A percentile compares a stretch with the other conserved stretches of the same genome.
phyloP scores from a whole-genome alignment of 2,888 invertebrate species.

The Cecidostiba fungosa region DNA sequence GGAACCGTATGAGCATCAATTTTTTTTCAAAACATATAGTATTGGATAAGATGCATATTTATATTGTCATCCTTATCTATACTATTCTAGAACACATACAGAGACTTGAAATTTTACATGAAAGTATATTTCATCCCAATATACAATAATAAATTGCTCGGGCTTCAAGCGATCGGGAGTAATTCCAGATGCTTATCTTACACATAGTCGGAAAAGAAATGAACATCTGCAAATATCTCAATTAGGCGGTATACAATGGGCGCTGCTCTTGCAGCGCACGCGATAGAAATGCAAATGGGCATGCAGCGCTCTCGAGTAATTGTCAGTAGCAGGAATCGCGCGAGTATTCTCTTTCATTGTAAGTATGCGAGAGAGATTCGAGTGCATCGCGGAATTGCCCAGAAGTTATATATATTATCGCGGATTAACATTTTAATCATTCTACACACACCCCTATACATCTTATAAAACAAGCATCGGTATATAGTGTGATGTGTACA shows the following conservation, averaged over 20 bases:
- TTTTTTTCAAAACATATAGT: no score
- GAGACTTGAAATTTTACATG: no score
- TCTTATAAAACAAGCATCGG: conserved; percentile 11
- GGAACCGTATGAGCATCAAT: no score
- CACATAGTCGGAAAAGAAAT: background rate
- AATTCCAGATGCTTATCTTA: background rate
- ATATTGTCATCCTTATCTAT: no score
- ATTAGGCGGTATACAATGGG: conserved; percentile 3
- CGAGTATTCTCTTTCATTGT: conserved; percentile 18
- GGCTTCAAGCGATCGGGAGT: no score
- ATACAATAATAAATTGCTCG: no score
- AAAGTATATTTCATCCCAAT: no score
- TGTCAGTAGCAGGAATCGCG: conserved; percentile 15
- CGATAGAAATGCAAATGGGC: conserved; percentile 29
- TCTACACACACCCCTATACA: conserved; percentile 20
- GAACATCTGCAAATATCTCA: conserved; percentile 28
- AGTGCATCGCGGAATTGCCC: background rate
- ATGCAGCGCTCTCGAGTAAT: background rate
- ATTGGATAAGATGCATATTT: no score
- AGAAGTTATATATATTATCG: conserved; percentile 23
- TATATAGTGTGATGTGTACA: no score
- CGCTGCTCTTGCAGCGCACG: background rate
- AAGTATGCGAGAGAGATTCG: background rate
- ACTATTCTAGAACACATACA: no score
- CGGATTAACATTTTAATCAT: conserved; percentile 52